Evolutionary conservation across 2,797 vertebrate genomes (phyloP).

Genomic region (Thalassophryne amazonica): DNA sequence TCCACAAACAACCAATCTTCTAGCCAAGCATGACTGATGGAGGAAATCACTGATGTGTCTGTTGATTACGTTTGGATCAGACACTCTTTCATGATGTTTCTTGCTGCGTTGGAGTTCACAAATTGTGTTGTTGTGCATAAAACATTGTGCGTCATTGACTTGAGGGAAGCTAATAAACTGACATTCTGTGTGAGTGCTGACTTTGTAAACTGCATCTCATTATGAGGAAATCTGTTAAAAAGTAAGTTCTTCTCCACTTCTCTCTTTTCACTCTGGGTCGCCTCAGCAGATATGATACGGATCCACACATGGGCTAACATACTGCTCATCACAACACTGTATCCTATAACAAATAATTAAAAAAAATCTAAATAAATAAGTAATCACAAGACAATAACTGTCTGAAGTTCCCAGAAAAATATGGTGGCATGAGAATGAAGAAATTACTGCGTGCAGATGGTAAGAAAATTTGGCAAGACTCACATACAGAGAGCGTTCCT

Average conservation of each 20-base stretch:
- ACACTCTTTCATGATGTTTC: constrained; percentile 27
- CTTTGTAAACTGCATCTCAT: constrained; percentile 25
- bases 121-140: constrained; percentile 1
- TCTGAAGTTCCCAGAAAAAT: too few relatives aligned
- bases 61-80: constrained; percentile 43
- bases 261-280: not conserved
- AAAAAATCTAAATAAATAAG: too few relatives aligned
- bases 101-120: constrained; percentile 15
- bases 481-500: too few relatives aligned
- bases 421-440: too few relatives aligned
- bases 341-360: too few relatives aligned
- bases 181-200: constrained; percentile 5
- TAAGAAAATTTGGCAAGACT: too few relatives aligned
- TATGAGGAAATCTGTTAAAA: not conserved
- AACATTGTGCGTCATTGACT: constrained; percentile 4
- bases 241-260: not conserved
- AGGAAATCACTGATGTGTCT: constrained; percentile 40
- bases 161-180: constrained; percentile 25
- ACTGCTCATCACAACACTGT: too few relatives aligned
- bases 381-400: too few relatives aligned
- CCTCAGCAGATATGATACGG: too few relatives aligned
- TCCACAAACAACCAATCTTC: constrained; percentile 19
- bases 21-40: constrained; percentile 6
- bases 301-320: too few relatives aligned
- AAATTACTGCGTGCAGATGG: too few relatives aligned